Evolutionary conservation across 2,888 invertebrate genomes (phyloP), one percentile per base, ranked within the genome.

Genomic region (Drosophila meridiana): DNA sequence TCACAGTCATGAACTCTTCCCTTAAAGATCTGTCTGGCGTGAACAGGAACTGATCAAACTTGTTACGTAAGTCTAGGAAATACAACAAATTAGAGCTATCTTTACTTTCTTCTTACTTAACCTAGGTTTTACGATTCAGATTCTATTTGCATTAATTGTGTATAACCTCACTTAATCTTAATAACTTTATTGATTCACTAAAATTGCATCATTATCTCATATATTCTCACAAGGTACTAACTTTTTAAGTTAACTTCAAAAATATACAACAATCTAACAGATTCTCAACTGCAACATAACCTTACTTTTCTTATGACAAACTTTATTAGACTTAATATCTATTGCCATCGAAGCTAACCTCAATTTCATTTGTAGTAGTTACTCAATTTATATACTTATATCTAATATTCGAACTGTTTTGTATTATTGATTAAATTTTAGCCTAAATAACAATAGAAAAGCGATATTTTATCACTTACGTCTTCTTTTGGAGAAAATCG

Each of bases 401-500:
- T n/a, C 4, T n/a, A n/a, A 34, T 34, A 11, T 20, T 26, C 34
- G 13, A 26, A 3, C 3, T 0, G 4, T 20, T 52, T 34, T 52
- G 4, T 9, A 9, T 28, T n/a, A 32, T n/a, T 3, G 1, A 11
- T 11, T 20, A 6, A 20, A 20, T 20, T 0, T 32, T 40, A 55
- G 11, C 40, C 11, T 42, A 6, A 32, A 50, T 50, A 50, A 32
- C 32, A n/a, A 9, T 32, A 11, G 11, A 32, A 32, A n/a, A 14
- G 4, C n/a, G 2, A n/a, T 4, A n/a, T 20, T 45, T 58, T 20
- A 14, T 45, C 6, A 80, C 85, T 95, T 94, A 99, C 98, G 96
- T 96, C 94, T 99, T 99, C 94, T 99, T 99, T 83, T 96, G 95
- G 93, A 98, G 95, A 92, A 98, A 99, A 93, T 99, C 99, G 4